Evolutionary conservation across 2,113 vertebrate genomes (phyloP).

Genomic region (Indicator indicator): DNA sequence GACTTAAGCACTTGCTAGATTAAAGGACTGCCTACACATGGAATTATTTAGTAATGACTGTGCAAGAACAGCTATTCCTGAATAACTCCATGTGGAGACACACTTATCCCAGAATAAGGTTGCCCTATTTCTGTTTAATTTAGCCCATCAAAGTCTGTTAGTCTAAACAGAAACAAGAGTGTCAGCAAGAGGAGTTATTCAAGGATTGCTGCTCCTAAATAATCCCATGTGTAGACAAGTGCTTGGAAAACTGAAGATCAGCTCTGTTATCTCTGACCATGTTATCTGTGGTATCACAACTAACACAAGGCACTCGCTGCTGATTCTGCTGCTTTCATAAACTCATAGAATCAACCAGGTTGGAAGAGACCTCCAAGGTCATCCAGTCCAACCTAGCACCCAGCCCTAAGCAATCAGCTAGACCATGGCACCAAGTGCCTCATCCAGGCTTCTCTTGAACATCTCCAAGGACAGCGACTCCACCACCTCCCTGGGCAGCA

Average conservation of each 20-base stretch:
- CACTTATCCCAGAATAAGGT: slow-evolving; percentile 39
- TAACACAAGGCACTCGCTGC: background rate
- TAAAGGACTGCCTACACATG: slow-evolving; percentile 37
- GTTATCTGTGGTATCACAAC: background rate
- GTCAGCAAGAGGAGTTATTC: slow-evolving; percentile 32
- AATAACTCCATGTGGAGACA: slow-evolving; percentile 10
- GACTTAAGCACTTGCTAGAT: slow-evolving; percentile 36
- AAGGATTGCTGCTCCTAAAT: slow-evolving; percentile 6
- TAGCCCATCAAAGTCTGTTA: slow-evolving; percentile 39
- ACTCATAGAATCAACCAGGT: too few relatives aligned
- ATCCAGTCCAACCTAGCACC: too few relatives aligned
- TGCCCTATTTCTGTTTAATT: slow-evolving; percentile 42
- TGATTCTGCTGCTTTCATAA: background rate
- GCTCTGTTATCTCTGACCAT: background rate
- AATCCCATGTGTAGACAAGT: slow-evolving; percentile 21
- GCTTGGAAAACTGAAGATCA: background rate
- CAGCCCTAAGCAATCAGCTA: too few relatives aligned
- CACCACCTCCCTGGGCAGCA: too few relatives aligned
- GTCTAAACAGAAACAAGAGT: slow-evolving; percentile 52
- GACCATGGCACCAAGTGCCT: too few relatives aligned
- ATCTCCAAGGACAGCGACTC: too few relatives aligned
- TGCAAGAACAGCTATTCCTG: slow-evolving; percentile 13
- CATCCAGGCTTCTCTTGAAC: too few relatives aligned
- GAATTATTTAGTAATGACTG: slow-evolving; percentile 38
- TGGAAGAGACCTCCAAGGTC: too few relatives aligned